Conservation (phyloP, 2,113 vertebrate species). For the Passer domesticus region DNA sequence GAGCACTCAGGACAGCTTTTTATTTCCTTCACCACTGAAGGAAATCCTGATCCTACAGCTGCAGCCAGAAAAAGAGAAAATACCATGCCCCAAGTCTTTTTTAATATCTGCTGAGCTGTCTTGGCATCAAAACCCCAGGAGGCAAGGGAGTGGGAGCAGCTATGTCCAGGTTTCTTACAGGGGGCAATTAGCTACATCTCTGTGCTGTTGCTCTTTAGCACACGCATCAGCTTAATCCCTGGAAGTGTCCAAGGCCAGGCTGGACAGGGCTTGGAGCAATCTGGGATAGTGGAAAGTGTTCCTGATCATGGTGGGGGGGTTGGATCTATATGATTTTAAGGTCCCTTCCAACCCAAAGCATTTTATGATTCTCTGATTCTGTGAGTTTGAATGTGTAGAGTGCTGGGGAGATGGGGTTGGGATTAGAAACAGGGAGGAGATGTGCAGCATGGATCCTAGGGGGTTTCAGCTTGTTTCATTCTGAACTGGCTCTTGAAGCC, state of each 20-base stretch:
- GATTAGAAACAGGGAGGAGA: not conserved
- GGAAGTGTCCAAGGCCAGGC: not conserved
- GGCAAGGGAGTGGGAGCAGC: no score
- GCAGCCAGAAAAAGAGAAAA: not conserved
- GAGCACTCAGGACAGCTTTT: not conserved
- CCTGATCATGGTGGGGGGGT: accelerated
- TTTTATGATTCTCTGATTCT: not conserved
- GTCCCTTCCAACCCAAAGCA: not conserved
- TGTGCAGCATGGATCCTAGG: not conserved
- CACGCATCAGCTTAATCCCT: not conserved
- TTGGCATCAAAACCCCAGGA: not conserved
- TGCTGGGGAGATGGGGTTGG: not conserved
- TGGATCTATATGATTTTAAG: not conserved
- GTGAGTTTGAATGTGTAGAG: not conserved
- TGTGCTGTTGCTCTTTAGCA: not conserved
- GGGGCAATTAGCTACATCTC: not conserved
- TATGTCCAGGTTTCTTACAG: not conserved
- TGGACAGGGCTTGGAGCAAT: accelerated
- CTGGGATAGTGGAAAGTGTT: not conserved
- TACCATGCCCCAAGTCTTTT: accelerated
- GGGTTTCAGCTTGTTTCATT: not conserved
- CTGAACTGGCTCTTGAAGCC: not conserved
- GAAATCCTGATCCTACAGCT: not conserved
- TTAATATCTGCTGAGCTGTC: not conserved
- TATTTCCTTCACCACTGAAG: not conserved